Base-by-base conservation (phyloP, 2,888 invertebrate genomes). In the Sepiola atlantica region DNA sequence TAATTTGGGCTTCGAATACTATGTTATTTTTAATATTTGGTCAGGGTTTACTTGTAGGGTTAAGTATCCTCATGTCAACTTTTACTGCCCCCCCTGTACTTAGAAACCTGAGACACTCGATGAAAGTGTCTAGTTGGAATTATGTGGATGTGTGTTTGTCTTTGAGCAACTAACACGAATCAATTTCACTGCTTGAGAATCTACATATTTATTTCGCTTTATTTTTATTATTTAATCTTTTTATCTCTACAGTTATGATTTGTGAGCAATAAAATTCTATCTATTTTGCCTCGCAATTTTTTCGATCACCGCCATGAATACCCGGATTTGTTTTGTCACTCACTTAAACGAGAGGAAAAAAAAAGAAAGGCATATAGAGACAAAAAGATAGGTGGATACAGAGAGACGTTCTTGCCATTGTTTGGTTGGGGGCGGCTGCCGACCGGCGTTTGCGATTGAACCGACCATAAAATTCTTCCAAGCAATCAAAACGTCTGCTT, bases 391-490 rank as follows among this genome's bases (percentile, higher is more conserved):
- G 45, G 45, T 45, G 8, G 45, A 45, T 45, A 8, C 2, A 45
- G 45, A 4, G 57, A 57, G 57, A 45, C 24, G 16, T n/a, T n/a
- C 32, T n/a, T 12, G 12, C n/a, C 12, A 28, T 28, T 12, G 12
- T 32, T 12, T 28, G 77, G 1, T 0, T n/a, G n/a, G 0, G 16
- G 14, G 1, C 1, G 10, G n/a, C 16, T n/a, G 18, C 45, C 8
- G 14, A 3, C n/a, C n/a, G n/a, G n/a, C 14, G 0, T 12, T 16
- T 8, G n/a, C 12, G n/a, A n/a, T 77, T 77, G n/a, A 77, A n/a
- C n/a, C 14, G 32, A n/a, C 77, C 32, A 77, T 77, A 77, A 77
- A 77, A 77, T 77, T 32, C n/a, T n/a, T 77, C n/a, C 16, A 32
- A 77, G 32, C 32, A 10, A 12, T 14, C 12, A n/a, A 77, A 77